Percentiles rank a stretch among this genome's conserved stretches.
Evolutionary conservation across 1,140 invertebrate species (phyloP).

Genomic region (Vanessa tameamea): DNA sequence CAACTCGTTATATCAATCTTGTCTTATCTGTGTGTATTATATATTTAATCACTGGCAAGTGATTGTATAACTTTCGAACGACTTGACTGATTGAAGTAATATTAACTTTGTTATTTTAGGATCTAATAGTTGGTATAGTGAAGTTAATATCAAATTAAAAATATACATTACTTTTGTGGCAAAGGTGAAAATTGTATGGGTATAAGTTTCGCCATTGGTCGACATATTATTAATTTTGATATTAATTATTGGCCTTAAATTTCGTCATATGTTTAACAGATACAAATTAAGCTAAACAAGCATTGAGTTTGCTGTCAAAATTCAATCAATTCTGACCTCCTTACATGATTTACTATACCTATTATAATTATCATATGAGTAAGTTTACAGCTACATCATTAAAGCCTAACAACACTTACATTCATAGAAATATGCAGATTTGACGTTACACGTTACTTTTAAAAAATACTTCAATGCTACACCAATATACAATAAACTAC

Average conservation of each 20-base stretch:
- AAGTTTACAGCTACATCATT: neutral
- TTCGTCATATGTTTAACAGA: neutral
- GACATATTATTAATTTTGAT: too few relatives aligned
- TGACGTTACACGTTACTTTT: neutral
- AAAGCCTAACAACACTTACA: constrained; percentile 2
- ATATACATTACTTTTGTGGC: too few relatives aligned
- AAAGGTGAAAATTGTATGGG: too few relatives aligned
- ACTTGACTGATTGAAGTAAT: too few relatives aligned
- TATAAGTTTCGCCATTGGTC: too few relatives aligned
- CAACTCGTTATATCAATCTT: too few relatives aligned
- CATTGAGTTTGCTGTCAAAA: constrained; percentile 6
- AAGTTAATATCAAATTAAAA: too few relatives aligned
- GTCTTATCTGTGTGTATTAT: too few relatives aligned
- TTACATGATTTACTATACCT: constrained; percentile 15
- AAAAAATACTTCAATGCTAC: neutral
- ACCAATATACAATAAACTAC: neutral
- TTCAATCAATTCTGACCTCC: constrained; percentile 6
- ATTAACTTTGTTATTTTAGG: too few relatives aligned
- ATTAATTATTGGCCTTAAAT: neutral
- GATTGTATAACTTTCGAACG: too few relatives aligned
- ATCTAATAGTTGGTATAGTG: too few relatives aligned
- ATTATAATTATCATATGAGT: neutral
- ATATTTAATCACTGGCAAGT: too few relatives aligned
- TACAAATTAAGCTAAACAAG: neutral
- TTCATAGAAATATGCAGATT: neutral